These are phyloP conservation scores for Ctena decussata DNA, from an alignment of 2,888 invertebrate genomes.

Conservation along the genomic window DNA sequence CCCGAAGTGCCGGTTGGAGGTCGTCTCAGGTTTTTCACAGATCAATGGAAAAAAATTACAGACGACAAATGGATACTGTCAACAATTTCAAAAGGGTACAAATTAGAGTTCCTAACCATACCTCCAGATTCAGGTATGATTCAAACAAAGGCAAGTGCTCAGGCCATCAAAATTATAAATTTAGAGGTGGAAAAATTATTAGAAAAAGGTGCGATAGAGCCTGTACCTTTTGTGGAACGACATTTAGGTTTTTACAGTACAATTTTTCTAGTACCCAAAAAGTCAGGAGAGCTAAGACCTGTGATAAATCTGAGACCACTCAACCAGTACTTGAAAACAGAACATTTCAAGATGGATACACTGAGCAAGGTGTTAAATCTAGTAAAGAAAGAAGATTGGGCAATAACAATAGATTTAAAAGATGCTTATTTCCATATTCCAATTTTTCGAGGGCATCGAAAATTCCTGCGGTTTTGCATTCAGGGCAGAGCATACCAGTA, in stretches of 20 bases:
- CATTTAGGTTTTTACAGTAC: constrained; percentile 55
- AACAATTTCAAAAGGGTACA: constrained; percentile 20
- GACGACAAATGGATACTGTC: constrained; percentile 43
- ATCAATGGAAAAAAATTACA: constrained; percentile 39
- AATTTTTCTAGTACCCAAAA: constrained; percentile 46
- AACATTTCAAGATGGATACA: constrained; percentile 63
- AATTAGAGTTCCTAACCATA: constrained; percentile 23
- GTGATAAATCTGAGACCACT: constrained; percentile 59
- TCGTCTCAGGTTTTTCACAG: constrained; percentile 15
- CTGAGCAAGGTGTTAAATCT: constrained; percentile 41
- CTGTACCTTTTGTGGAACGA: constrained; percentile 19
- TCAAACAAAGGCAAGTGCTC: not conserved
- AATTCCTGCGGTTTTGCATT: constrained; percentile 33
- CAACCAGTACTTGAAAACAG: constrained; percentile 43
- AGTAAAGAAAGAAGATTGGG: constrained; percentile 46
- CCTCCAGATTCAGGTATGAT: constrained; percentile 35
- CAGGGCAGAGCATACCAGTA: constrained; percentile 26
- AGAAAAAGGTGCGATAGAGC: constrained; percentile 37
- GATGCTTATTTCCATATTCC: constrained; percentile 46
- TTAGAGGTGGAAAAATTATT: constrained; percentile 42
- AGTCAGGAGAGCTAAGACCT: constrained; percentile 39
- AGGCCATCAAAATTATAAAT: constrained; percentile 23
- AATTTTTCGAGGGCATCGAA: constrained; percentile 35
- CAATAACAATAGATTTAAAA: constrained; percentile 35
- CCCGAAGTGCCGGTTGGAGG: constrained; percentile 58